A percentile compares a stretch with the other conserved stretches of the same genome.
phyloP scores from a whole-genome alignment of 1,140 invertebrate genomes.

The Drosophila seguyi region DNA sequence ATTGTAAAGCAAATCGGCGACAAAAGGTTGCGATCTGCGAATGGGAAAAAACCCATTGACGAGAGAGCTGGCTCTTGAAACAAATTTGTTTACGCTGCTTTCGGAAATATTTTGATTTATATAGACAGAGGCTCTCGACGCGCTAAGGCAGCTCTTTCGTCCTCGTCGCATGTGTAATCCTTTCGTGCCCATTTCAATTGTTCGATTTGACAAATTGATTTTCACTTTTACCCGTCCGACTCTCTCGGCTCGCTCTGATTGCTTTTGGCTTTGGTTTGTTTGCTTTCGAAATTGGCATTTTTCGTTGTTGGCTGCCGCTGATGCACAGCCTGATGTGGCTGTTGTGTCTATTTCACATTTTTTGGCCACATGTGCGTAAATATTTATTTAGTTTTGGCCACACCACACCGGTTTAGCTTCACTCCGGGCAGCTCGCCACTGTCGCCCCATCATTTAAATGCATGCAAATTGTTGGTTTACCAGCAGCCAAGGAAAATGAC shows the following conservation, averaged over 20 bases:
- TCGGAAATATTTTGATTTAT: slow-evolving; percentile 80
- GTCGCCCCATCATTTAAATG: slow-evolving; percentile 72
- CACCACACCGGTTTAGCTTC: slow-evolving; percentile 55
- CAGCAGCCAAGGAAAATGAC: slow-evolving; percentile 4
- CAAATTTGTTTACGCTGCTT: slow-evolving; percentile 75
- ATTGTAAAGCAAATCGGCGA: slow-evolving; percentile 62
- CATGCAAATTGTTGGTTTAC: slow-evolving; percentile 71
- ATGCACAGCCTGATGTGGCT: slow-evolving; percentile 6
- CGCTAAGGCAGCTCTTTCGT: slow-evolving; percentile 13
- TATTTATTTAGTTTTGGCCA: slow-evolving; percentile 78
- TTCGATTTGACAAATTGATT: slow-evolving; percentile 83
- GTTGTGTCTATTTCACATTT: slow-evolving; percentile 69
- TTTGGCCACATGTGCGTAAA: slow-evolving; percentile 78
- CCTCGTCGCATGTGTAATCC: slow-evolving; percentile 68
- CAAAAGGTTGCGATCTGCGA: slow-evolving; percentile 16
- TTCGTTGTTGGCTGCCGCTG: slow-evolving; percentile 26
- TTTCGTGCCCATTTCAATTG: slow-evolving; percentile 79
- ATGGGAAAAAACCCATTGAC: slow-evolving; percentile 53
- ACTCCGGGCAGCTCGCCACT: slow-evolving; percentile 16
- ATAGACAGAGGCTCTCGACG: slow-evolving; percentile 48
- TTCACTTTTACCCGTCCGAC: slow-evolving; percentile 65
- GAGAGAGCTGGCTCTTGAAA: slow-evolving; percentile 48
- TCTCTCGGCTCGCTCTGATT: slow-evolving; percentile 67
- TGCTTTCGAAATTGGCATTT: slow-evolving; percentile 77
- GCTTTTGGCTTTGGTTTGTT: slow-evolving; percentile 73